A percentile compares a stretch with the other conserved stretches of the same genome.
phyloP scores from a whole-genome alignment of 2,888 invertebrate species.

The Choreutis nemorana region DNA sequence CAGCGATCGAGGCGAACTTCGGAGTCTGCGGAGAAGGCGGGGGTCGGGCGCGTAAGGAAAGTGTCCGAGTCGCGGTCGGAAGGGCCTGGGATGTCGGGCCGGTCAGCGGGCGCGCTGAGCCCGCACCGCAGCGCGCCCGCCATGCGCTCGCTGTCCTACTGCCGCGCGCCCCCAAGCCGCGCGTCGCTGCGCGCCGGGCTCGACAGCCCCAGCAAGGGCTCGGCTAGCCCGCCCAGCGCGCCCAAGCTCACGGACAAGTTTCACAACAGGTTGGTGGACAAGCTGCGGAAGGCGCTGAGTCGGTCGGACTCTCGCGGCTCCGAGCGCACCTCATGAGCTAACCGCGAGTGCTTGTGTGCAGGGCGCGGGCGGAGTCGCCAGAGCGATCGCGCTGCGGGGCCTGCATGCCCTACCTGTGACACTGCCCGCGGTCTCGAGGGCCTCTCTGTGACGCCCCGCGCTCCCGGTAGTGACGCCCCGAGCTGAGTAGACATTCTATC shows the following conservation, averaged over 20 bases:
- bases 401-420: slow-evolving; percentile 60
- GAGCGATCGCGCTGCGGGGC: slow-evolving; percentile 51
- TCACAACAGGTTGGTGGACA: slow-evolving; percentile 81
- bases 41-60: slow-evolving; percentile 68
- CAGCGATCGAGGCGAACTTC: slow-evolving; percentile 79
- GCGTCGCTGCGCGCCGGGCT: slow-evolving; percentile 69
- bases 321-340: slow-evolving; percentile 65
- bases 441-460: neutral
- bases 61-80: slow-evolving; percentile 80
- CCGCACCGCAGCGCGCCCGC: slow-evolving; percentile 75
- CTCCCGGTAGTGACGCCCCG: neutral
- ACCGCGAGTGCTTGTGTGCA: slow-evolving; percentile 54
- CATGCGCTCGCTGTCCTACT: slow-evolving; percentile 66
- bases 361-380: slow-evolving; percentile 54
- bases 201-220: slow-evolving; percentile 72
- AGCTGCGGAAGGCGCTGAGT: slow-evolving; percentile 75
- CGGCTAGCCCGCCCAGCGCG: slow-evolving; percentile 71
- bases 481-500: too few species aligned
- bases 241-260: slow-evolving; percentile 85
- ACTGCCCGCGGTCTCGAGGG: slow-evolving; percentile 16
- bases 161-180: slow-evolving; percentile 57
- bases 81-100: slow-evolving; percentile 74
- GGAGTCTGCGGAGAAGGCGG: slow-evolving; percentile 65
- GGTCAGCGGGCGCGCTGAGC: slow-evolving; percentile 59
- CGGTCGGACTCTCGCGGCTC: slow-evolving; percentile 58